Conservation (phyloP, 2,888 invertebrate species). For the Ernsta delagoae region DNA sequence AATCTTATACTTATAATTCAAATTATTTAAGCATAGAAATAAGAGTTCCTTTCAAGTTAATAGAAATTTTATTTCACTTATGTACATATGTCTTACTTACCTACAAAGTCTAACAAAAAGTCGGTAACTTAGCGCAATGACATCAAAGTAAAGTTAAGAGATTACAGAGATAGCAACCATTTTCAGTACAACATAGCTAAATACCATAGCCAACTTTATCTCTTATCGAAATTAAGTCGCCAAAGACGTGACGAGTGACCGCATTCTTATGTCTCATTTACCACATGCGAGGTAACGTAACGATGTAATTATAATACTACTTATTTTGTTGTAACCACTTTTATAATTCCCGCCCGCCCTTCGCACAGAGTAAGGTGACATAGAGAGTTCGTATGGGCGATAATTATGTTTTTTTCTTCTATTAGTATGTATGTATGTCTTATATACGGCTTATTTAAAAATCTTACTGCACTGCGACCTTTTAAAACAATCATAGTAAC, state of each 20-base stretch:
- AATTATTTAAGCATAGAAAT: too few species aligned
- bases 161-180: background rate
- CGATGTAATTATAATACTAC: slow-evolving; percentile 13
- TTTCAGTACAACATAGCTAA: background rate
- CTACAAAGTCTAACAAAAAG: background rate
- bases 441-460: too few species aligned
- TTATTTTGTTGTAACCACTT: background rate
- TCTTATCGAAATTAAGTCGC: slow-evolving; percentile 40
- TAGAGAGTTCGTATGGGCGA: background rate
- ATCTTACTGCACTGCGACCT: too few species aligned
- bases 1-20: too few species aligned
- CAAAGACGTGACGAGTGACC: slow-evolving; percentile 36
- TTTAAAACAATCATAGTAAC: too few species aligned
- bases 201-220: slow-evolving; percentile 20
- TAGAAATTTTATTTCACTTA: too few species aligned
- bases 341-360: background rate
- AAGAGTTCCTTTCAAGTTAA: too few species aligned
- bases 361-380: background rate
- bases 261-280: slow-evolving; percentile 35
- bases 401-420: too few species aligned
- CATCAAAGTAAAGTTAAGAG: background rate
- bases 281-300: slow-evolving; percentile 17
- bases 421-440: too few species aligned
- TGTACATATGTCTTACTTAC: too few species aligned
- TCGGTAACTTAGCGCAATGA: background rate